Evolutionary conservation across 2,113 vertebrate genomes (phyloP).

Genomic region (Saccopteryx bilineata): DNA sequence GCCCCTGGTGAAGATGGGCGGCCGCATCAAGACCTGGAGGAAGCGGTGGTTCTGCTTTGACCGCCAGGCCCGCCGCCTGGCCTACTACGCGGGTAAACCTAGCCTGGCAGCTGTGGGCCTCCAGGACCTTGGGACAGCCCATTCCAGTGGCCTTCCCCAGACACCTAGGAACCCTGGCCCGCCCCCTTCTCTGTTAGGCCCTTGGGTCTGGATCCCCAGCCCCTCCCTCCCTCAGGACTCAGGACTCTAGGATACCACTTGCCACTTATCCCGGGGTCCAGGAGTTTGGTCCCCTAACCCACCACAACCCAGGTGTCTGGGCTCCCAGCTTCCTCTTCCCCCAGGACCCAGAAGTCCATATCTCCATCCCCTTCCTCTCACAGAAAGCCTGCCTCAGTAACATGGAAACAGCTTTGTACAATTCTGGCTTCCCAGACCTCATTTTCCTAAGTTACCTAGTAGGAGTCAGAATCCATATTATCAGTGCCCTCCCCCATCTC

Average conservation of each 20-base stretch:
- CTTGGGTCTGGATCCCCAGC: neutral
- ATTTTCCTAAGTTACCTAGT: neutral
- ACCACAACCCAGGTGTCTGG: neutral
- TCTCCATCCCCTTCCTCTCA: neutral
- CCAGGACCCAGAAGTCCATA: neutral
- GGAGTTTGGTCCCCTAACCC: neutral
- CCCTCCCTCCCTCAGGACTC: neutral
- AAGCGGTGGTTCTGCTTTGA: conserved; percentile 96
- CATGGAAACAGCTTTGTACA: neutral
- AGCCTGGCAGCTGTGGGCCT: too few relatives aligned
- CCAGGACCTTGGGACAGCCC: neutral
- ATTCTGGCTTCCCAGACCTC: neutral
- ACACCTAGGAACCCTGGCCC: too few relatives aligned
- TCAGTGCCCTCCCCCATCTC: accelerated
- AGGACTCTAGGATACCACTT: neutral
- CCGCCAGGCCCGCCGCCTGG: conserved; percentile 91
- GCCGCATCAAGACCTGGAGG: conserved; percentile 95
- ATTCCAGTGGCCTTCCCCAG: accelerated
- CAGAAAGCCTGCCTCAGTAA: neutral
- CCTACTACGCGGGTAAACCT: conserved; percentile 92
- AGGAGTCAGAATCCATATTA: neutral
- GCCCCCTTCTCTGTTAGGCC: neutral
- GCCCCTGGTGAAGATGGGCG: conserved; percentile 94
- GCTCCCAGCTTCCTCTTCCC: too few relatives aligned
- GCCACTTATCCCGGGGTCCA: accelerated